phyloP scores from a whole-genome alignment of 2,888 invertebrate species.

The Sarcophaga variegata region DNA sequence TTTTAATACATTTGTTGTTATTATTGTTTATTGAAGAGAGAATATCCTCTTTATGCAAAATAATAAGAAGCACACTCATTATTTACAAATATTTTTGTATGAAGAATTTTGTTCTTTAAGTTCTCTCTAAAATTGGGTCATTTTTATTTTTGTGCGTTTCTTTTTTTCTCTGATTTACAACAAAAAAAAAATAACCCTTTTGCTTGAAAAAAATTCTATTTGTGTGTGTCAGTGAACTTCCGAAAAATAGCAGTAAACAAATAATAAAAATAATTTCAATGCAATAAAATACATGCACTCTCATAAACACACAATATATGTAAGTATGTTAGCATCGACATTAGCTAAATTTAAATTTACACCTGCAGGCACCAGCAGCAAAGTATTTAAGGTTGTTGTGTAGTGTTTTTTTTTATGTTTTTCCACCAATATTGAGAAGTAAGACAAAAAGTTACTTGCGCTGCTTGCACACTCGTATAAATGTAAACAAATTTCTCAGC shows the following conservation, averaged over 20 bases:
- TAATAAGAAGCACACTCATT: neutral
- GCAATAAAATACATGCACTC: slow-evolving; percentile 4
- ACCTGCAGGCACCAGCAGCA: slow-evolving; percentile 27
- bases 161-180: neutral
- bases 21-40: no score
- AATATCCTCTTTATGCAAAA: no score
- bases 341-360: slow-evolving; percentile 47
- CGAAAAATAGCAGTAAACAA: neutral
- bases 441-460: no score
- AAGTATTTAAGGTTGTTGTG: neutral
- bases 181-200: slow-evolving; percentile 9
- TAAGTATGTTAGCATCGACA: slow-evolving; percentile 18
- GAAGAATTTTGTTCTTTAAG: neutral
- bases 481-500: no score
- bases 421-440: slow-evolving; percentile 9
- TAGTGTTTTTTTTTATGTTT: slow-evolving; percentile 21
- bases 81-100: neutral
- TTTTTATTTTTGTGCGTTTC: slow-evolving; percentile 17
- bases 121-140: slow-evolving; percentile 43
- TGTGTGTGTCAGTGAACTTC: slow-evolving; percentile 52
- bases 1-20: no score
- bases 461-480: no score
- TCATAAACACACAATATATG: slow-evolving; percentile 1
- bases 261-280: neutral
- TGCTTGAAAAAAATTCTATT: no score